These are phyloP conservation scores for Lucilia sericata DNA, from an alignment of 1,140 invertebrate species.

Conservation along the genomic window DNA sequence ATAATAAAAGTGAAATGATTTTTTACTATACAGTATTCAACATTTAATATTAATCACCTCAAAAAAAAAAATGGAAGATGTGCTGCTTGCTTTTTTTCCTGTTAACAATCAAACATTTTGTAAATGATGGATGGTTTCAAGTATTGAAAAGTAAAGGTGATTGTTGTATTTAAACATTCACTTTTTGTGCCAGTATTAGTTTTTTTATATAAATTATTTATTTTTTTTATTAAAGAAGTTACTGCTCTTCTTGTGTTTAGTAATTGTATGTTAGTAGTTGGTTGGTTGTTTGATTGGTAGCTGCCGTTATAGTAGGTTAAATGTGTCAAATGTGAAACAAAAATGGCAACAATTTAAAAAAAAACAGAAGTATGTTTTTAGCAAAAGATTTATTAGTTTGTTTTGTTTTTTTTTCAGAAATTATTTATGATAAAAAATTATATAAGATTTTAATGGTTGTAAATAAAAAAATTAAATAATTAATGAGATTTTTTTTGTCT, in stretches of 20 bases:
- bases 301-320: not conserved
- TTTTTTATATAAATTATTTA: not conserved
- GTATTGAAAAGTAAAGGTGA: not conserved
- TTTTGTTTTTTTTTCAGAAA: too few relatives aligned
- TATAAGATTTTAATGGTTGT: too few relatives aligned
- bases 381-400: not conserved
- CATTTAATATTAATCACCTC: too few relatives aligned
- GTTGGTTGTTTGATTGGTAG: too few relatives aligned
- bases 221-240: not conserved
- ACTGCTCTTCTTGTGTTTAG: not conserved
- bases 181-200: not conserved
- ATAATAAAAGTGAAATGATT: too few relatives aligned
- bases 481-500: too few relatives aligned
- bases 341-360: not conserved
- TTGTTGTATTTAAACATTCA: not conserved
- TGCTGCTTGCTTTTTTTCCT: not conserved
- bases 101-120: not conserved
- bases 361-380: not conserved
- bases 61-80: too few relatives aligned
- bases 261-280: too few relatives aligned
- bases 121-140: not conserved
- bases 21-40: too few relatives aligned
- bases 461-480: too few relatives aligned
- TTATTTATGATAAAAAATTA: too few relatives aligned
- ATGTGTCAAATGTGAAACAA: not conserved